Base-by-base conservation (phyloP, 2,113 vertebrate species). In the Ctenodactylus gundi region DNA sequence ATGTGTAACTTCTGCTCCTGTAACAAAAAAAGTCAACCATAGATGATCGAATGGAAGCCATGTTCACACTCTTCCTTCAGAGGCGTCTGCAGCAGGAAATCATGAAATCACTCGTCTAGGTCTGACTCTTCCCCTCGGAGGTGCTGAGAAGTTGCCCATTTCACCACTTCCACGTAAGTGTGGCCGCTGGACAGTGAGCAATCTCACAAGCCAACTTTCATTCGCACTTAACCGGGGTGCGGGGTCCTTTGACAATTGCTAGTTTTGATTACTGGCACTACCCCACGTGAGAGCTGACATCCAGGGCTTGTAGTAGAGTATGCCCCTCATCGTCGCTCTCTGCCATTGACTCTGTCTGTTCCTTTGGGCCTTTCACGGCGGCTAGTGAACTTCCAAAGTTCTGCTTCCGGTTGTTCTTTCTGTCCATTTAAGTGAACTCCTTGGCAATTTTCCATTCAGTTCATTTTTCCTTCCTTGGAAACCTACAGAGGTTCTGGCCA, bases 211-310 rank as follows among this genome's bases (percentile, higher is more conserved):
- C 34, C 44, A 51, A 81, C 1, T 87, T 87, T 86, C 36, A 31
- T 58, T 70, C 84, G 55, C 4, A 73, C 11, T 81, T 82, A 29
- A 29, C 55, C 1, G 4, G 46, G 11, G 14, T 81, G 46, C 55
- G 85, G 65, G 31, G 87, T 58, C 93, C 67, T 95, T 94, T 89
- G 85, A 90, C 88, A 97, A 93, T 94, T 96, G 97, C 98, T 97
- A 97, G 90, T 90, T 85, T 97, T 97, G 88, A 93, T 97, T 97
- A 95, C 94, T 96, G 97, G 98, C 98, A 97, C 97, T 88, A 97
- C 86, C 86, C 51, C 98, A 98, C 98, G 98, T 98, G 97, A 96
- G 95, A 97, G 67, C 93, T 97, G 95, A 97, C 87, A n/a, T n/a
- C n/a, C n/a, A n/a, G n/a, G n/a, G n/a, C n/a, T n/a, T n/a, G n/a